A percentile compares a stretch with the other conserved stretches of the same genome.
Evolutionary conservation across 2,888 invertebrate species (phyloP).

Genomic region (Nasonia oneida): DNA sequence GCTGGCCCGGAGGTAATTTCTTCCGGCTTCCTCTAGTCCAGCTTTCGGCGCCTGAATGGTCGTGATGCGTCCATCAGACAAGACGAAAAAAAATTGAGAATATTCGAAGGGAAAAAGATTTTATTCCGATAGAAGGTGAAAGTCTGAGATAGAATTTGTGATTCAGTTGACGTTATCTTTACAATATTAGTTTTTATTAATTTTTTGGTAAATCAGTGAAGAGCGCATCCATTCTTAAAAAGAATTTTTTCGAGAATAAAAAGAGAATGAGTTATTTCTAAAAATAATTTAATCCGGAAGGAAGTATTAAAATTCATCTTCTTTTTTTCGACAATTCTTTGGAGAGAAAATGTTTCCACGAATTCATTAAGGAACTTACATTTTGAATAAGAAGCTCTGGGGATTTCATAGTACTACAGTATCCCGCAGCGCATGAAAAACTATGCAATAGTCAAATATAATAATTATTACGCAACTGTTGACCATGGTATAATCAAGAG

Average conservation of each 20-base stretch:
- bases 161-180: background rate
- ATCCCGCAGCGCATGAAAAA: background rate
- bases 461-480: background rate
- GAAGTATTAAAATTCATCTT: background rate
- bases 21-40: conserved; percentile 18
- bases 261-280: background rate
- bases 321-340: background rate
- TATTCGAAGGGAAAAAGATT: background rate
- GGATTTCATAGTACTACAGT: background rate
- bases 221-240: too few relatives aligned
- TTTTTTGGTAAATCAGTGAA: too few relatives aligned
- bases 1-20: conserved; percentile 51
- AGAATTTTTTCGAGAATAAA: background rate
- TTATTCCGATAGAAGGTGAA: background rate
- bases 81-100: background rate
- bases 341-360: background rate
- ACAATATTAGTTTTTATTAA: background rate
- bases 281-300: background rate
- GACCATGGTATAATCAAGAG: background rate
- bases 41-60: background rate
- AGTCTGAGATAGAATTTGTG: background rate
- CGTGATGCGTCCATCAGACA: conserved; percentile 11
- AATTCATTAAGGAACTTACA: background rate
- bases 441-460: background rate
- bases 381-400: background rate